Evolutionary conservation across 2,113 vertebrate species (phyloP), one percentile per base, ranked within the genome.

Genomic region (Hirundichthys speculiger): DNA sequence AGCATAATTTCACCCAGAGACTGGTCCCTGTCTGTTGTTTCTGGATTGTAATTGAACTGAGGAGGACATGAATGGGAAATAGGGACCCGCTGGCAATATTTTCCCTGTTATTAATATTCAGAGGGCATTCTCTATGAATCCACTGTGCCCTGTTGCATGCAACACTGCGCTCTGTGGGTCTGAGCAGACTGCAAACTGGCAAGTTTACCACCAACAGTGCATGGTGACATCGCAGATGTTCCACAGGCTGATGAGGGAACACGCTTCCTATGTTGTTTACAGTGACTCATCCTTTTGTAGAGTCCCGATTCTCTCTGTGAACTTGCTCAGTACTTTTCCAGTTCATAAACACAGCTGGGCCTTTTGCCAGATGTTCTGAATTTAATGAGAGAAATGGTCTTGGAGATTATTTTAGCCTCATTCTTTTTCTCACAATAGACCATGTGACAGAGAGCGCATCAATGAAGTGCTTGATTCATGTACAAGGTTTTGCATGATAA

Each of bases 281-380:
- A 77, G 48, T 89, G 84, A 90, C 69, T 89, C 90, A 90, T 86
- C 82, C 82, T 82, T 85, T 72, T 34, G 64, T 77, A 60, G 82
- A 85, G 80, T 78, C 74, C 75, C 75, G 69, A 84, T 80, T 73
- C 73, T 75, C 83, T 84, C 76, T 64, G 57, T 55, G 80, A 74
- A 85, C 80, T 73, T 68, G 74, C 84, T 79, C 82, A 84, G 88
- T 89, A 88, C 79, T 86, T 88, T 90, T 89, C 90, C 90, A 89
- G 82, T 71, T 80, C 82, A 82, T 73, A 80, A 89, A 82, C 76
- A 82, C 86, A 88, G 82, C 90, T 82, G 88, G 90, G 87, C 82
- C 73, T 76, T 64, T 43, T 16, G 85, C 88, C 90, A 91, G 83
- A 87, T 88, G 87, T 89, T 84, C 85, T 69, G 81, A 75, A 82